Base-by-base conservation (phyloP, 2,113 vertebrate species). In the Neolamprologus tretocephalus region DNA sequence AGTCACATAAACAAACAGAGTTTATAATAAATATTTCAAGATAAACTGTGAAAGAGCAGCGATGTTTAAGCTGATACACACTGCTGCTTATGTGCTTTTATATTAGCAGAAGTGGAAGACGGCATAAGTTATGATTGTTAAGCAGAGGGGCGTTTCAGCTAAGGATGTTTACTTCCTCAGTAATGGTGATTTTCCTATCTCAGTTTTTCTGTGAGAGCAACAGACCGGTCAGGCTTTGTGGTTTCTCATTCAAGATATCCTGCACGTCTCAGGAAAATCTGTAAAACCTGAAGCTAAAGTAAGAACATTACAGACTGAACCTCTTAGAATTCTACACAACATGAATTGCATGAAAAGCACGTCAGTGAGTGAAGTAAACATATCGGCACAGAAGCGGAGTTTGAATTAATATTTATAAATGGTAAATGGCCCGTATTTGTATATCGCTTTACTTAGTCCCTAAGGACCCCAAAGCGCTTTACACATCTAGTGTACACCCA, bases 281-380 rank as follows among this genome's bases (percentile, higher is more conserved):
- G 0, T 16, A 73, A 26, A 73, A 26, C 6, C 3, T 10, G 1
- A 26, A 45, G 21, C 40, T 45, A 45, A 73, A 17, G 37, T 73
- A 73, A 26, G 35, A 66, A 7, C 61, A 12, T 66, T 12, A n/a
- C 0, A 63, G 0, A 12, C 1, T n/a, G 4, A 35, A 35, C 58
- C 9, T 35, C 58, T 63, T 35, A 63, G 31, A 63, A 63, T 35
- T 63, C 9, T 63, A 63, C 17, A 63, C 58, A 35, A 35, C 28
- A 7, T 0, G 31, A 35, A 1, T 35, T 63, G 58, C 58, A 63
- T 63, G 17, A 12, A 63, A 63, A 35, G 0, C 0, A n/a, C 9
- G 31, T 66, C 61, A 0, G 61, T 66, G 61, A 35, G 61, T 66
- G 61, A 66, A 35, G 9, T 61, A 33, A 61, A 61, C 57, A 33